These are phyloP conservation scores for Cercocebus atys DNA, from an alignment of 2,113 vertebrate species.

Conservation along the genomic window DNA sequence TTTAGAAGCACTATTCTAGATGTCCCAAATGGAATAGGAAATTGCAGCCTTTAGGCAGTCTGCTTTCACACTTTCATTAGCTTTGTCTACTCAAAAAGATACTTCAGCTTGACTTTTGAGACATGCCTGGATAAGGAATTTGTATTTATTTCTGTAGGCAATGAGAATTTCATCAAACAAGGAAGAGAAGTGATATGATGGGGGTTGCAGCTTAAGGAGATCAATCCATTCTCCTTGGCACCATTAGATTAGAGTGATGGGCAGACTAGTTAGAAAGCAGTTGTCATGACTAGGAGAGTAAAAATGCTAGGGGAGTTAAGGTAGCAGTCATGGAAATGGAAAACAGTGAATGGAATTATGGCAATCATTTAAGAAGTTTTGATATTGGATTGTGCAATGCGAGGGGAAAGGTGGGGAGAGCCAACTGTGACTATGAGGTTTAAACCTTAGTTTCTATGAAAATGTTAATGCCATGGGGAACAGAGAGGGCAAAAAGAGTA, in stretches of 20 bases:
- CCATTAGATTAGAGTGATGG: slow-evolving; percentile 28
- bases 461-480: background rate
- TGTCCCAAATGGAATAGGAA: slow-evolving; percentile 38
- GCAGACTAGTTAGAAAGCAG: background rate
- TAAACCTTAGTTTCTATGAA: background rate
- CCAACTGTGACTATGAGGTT: background rate
- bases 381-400: background rate
- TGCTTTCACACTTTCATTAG: background rate
- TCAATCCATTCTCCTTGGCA: background rate
- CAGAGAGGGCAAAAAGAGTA: background rate
- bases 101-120: slow-evolving; percentile 27
- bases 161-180: slow-evolving; percentile 22
- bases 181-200: background rate
- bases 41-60: slow-evolving; percentile 1
- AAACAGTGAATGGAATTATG: background rate
- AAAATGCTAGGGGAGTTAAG: background rate
- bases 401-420: background rate
- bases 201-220: background rate
- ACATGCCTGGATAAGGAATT: background rate
- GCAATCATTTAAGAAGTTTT: background rate
- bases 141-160: slow-evolving; percentile 26
- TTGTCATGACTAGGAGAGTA: background rate
- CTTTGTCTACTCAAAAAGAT: background rate
- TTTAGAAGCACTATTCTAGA: slow-evolving; percentile 39
- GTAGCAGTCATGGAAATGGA: background rate